Evolutionary conservation across 2,113 vertebrate species (phyloP).

Genomic region (Caranx ignobilis): DNA sequence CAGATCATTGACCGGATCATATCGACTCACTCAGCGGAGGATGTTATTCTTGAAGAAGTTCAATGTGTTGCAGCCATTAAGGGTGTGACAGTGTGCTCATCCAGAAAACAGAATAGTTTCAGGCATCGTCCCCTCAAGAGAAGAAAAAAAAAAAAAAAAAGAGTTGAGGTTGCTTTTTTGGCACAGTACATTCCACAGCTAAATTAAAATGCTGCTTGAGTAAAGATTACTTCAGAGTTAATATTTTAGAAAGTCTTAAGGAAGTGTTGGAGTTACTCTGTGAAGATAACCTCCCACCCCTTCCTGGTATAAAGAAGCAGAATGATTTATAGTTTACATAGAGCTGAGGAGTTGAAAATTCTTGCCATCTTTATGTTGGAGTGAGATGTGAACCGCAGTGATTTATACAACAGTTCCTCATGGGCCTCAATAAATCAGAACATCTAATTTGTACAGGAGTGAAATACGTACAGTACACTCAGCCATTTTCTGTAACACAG

Average conservation of each 20-base stretch:
- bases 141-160: neutral
- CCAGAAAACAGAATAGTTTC: neutral
- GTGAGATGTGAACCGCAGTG: constrained; percentile 62
- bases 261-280: neutral
- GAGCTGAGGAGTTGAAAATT: constrained; percentile 55
- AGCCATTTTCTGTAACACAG: constrained; percentile 64
- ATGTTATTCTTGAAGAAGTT: constrained; percentile 17
- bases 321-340: constrained; percentile 56
- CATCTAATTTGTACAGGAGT: constrained; percentile 76
- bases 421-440: constrained; percentile 75
- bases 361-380: constrained; percentile 48
- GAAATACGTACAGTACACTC: constrained; percentile 63
- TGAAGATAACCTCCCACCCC: constrained; percentile 33
- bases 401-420: constrained; percentile 61
- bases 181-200: neutral
- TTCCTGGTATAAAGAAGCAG: neutral
- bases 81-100: constrained; percentile 33
- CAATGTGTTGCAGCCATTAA: constrained; percentile 7
- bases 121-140: constrained; percentile 6
- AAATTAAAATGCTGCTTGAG: neutral
- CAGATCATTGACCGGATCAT: constrained; percentile 8
- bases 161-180: too few relatives aligned
- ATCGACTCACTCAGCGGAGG: constrained; percentile 22
- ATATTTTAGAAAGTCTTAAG: constrained; percentile 12
- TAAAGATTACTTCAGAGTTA: neutral